phyloP scores from a whole-genome alignment of 2,797 vertebrate species.

The Botia almorhae region DNA sequence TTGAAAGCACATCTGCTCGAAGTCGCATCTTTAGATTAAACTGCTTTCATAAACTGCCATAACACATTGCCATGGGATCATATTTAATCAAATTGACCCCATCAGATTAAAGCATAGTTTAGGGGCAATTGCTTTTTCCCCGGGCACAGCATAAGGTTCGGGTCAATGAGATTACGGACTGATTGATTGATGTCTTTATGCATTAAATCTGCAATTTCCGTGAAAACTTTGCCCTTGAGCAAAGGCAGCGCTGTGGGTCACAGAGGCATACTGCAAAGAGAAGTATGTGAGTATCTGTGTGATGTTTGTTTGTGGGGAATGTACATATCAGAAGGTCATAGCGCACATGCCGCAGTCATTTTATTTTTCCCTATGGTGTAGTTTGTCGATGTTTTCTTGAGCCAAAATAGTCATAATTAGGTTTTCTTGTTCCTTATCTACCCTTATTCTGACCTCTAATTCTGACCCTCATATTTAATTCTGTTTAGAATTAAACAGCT shows the following conservation, averaged over 20 bases:
- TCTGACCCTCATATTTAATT: too few relatives aligned
- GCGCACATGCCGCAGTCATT: neutral
- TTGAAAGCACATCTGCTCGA: slow-evolving; percentile 8
- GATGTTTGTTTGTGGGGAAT: neutral
- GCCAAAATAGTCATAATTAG: neutral
- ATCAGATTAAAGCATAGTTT: slow-evolving; percentile 42
- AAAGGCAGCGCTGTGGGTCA: slow-evolving; percentile 18
- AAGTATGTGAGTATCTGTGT: neutral
- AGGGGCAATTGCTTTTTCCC: slow-evolving; percentile 35
- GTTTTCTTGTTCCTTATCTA: neutral
- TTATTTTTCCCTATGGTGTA: neutral
- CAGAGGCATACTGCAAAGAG: neutral
- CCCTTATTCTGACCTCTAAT: neutral
- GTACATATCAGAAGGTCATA: neutral
- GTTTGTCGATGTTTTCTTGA: neutral
- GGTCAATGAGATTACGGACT: slow-evolving; percentile 43
- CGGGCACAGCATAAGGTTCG: slow-evolving; percentile 12
- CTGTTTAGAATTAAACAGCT: neutral
- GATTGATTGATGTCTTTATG: slow-evolving; percentile 43
- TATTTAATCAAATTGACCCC: slow-evolving; percentile 47
- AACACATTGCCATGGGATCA: slow-evolving; percentile 31
- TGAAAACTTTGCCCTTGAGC: slow-evolving; percentile 49
- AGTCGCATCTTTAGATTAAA: slow-evolving; percentile 22
- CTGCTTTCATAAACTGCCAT: slow-evolving; percentile 18
- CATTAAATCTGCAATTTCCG: slow-evolving; percentile 35